Percentiles rank a stretch among this genome's conserved stretches.
phyloP scores from a whole-genome alignment of 2,113 vertebrate genomes.

The Chrysemys picta region DNA sequence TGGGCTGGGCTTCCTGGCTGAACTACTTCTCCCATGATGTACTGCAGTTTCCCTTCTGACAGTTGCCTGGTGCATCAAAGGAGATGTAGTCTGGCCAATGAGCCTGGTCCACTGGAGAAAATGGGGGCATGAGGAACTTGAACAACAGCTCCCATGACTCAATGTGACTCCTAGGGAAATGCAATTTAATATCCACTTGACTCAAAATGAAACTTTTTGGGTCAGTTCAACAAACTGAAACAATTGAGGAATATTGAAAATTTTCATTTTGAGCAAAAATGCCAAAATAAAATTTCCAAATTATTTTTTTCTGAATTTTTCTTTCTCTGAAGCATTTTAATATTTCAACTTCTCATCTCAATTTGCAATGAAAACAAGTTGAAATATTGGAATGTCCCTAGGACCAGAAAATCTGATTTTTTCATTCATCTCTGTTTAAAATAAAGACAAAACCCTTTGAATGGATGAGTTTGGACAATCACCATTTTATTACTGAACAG shows the following conservation, averaged over 20 bases:
- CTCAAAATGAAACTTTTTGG: not conserved
- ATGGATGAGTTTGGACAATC: too few species aligned
- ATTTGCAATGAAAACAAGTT: not conserved
- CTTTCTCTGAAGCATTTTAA: slow-evolving; percentile 17
- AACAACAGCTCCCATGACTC: not conserved
- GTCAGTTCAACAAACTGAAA: not conserved
- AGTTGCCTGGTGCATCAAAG: not conserved
- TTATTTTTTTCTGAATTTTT: not conserved
- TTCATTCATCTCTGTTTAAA: slow-evolving; percentile 2
- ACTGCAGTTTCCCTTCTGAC: not conserved
- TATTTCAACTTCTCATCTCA: not conserved
- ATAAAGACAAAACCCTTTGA: not conserved
- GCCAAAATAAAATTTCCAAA: not conserved
- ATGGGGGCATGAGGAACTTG: not conserved
- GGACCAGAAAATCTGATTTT: not conserved
- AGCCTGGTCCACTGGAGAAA: not conserved
- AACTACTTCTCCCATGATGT: not conserved
- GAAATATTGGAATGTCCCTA: not conserved
- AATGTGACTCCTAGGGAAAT: not conserved
- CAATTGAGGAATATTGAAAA: not conserved
- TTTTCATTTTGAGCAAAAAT: not conserved
- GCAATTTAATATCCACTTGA: not conserved
- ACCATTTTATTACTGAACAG: not conserved
- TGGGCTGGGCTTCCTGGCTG: not conserved
- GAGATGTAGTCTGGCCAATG: not conserved